A percentile compares a stretch with the other conserved stretches of the same genome.
These are phyloP conservation scores for Epinephelus coioides DNA, from an alignment of 2,797 vertebrate genomes.

Conservation along the genomic window DNA sequence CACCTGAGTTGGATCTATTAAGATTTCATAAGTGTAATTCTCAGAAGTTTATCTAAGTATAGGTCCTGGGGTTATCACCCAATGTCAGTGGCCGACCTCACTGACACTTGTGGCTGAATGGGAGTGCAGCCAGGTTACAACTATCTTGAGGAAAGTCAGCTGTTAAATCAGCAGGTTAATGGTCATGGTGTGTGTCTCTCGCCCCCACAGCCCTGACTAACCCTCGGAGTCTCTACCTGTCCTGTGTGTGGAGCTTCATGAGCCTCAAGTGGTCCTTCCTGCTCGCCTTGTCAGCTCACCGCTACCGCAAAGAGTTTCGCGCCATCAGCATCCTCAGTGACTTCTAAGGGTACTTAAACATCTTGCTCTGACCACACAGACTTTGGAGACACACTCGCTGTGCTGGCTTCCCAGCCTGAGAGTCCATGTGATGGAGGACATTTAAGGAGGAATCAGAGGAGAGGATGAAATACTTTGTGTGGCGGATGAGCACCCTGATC, in stretches of 20 bases:
- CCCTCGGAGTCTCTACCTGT: constrained; percentile 92
- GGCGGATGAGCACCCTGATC: constrained; percentile 1
- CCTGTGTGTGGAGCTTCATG: constrained; percentile 94
- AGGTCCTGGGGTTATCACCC: neutral
- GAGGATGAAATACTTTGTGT: constrained; percentile 5
- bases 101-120: constrained; percentile 4
- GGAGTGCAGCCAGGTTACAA: neutral
- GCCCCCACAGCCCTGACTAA: constrained; percentile 86
- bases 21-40: neutral
- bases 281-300: constrained; percentile 88
- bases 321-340: constrained; percentile 98
- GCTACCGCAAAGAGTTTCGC: constrained; percentile 95
- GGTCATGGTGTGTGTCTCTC: constrained; percentile 13
- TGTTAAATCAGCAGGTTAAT: neutral
- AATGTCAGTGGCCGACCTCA: neutral
- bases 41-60: neutral
- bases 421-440: constrained; percentile 13
- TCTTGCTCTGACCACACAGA: constrained; percentile 25
- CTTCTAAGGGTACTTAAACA: constrained; percentile 83
- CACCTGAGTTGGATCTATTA: no score
- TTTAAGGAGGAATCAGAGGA: constrained; percentile 16
- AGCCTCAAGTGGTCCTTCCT: constrained; percentile 94
- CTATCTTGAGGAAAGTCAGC: neutral
- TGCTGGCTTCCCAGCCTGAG: neutral
- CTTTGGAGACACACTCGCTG: constrained; percentile 4